Conservation (phyloP, 2,113 vertebrate species). For the Cavia porcellus region DNA sequence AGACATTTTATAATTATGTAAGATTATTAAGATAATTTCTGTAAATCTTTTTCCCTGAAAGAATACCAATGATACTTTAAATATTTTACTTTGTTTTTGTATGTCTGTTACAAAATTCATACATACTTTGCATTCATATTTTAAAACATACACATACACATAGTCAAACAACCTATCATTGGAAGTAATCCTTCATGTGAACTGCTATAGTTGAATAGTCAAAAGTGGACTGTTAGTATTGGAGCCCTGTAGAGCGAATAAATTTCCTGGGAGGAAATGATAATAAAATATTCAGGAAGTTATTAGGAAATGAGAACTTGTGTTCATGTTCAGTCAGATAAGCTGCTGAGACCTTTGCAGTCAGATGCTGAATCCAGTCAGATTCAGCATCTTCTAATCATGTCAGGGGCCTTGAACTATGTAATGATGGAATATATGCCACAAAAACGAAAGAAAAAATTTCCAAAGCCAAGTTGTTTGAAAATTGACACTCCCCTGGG, state of each 20-base stretch:
- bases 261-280: constrained; percentile 90
- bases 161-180: constrained; percentile 66
- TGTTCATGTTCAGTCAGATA: constrained; percentile 76
- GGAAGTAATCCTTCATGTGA: constrained; percentile 66
- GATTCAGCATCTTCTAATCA: not conserved
- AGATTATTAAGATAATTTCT: not conserved
- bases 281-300: constrained; percentile 90
- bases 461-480: constrained; percentile 34
- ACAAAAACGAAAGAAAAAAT: constrained; percentile 30
- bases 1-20: not conserved
- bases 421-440: not conserved
- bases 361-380: no score
- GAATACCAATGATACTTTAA: constrained; percentile 51
- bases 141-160: not conserved
- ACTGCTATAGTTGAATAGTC: constrained; percentile 79
- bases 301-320: constrained; percentile 85
- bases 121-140: constrained; percentile 41
- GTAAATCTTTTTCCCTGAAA: not conserved
- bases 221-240: constrained; percentile 86
- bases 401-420: not conserved
- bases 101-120: constrained; percentile 5
- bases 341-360: constrained; percentile 60
- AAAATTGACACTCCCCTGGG: not conserved
- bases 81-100: not conserved
- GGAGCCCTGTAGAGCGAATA: constrained; percentile 85